Base-by-base conservation (phyloP, 2,888 invertebrate species). In the Odontothrips loti region DNA sequence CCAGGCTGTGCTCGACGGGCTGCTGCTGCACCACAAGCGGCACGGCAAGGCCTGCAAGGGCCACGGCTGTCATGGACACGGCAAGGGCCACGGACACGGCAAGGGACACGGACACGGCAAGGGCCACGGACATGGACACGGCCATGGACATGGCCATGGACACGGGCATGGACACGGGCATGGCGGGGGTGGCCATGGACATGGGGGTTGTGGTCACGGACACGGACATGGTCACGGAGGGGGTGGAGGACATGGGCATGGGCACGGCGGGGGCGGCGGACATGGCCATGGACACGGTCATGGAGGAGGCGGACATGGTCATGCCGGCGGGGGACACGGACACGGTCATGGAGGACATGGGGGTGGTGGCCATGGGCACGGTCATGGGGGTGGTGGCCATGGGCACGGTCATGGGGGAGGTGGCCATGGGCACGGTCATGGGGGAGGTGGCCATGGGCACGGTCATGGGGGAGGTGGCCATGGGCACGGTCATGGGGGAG, bases 41-140 rank as follows among this genome's bases (percentile, higher is more conserved):
- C 68, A 75, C 68, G 68, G 68, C 23, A 75, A 75, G 68, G 23
- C 68, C 23, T 75, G 68, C 68, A 75, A 75, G 68, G 68, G 68
- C 23, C 68, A 75, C 68, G 68, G 68, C 68, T 75, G 68, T 23
- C 68, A 68, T 23, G 68, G 68, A 20, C 68, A 68, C 68, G 68
- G 68, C 27, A n/a, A 75, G 9, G 68, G 68, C n/a, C 68, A 75
- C 68, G 68, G 27, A 8, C 10, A 12, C 68, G 68, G 68, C 23
- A 23, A 75, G 12, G 68, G 68, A 68, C 68, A 68, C 27, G 68
- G 68, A 11, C 68, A 68, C 23, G 68, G 23, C 23, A n/a, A 68
- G 23, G 68, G 68, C 23, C n/a, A 23, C 63, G 63, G 63, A 20
- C 63, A 63, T 23, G 68, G 68, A 11, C 68, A 68, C 23, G 68